Evolutionary conservation across 1,140 invertebrate species (phyloP).

Genomic region (Dendrolimus punctatus): DNA sequence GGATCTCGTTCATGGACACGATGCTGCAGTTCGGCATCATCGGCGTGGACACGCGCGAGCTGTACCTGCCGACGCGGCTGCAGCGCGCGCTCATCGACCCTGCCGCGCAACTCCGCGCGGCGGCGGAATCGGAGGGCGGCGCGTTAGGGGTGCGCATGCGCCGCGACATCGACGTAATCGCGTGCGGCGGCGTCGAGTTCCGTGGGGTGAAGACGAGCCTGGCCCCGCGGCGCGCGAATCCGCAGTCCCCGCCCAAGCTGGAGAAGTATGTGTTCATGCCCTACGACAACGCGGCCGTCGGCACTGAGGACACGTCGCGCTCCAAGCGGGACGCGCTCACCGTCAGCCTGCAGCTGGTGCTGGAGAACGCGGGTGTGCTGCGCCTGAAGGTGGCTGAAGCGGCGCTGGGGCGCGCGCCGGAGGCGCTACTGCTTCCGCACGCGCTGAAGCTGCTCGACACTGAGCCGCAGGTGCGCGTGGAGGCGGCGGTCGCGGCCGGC

Average conservation of each 20-base stretch:
- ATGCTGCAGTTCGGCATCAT: constrained; percentile 94
- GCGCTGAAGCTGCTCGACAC: constrained; percentile 75
- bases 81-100: constrained; percentile 89
- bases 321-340: constrained; percentile 76
- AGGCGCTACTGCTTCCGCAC: constrained; percentile 74
- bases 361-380: constrained; percentile 83
- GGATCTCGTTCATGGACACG: constrained; percentile 95
- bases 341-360: constrained; percentile 78
- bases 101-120: constrained; percentile 73
- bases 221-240: constrained; percentile 85
- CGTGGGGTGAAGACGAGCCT: constrained; percentile 92
- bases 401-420: constrained; percentile 74
- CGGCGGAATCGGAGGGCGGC: constrained; percentile 51
- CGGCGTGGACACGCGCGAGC: constrained; percentile 79
- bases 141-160: constrained; percentile 81
- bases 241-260: constrained; percentile 82
- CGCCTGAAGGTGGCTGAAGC: constrained; percentile 88
- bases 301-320: constrained; percentile 75
- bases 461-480: constrained; percentile 78
- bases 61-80: constrained; percentile 92
- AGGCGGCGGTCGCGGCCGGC: constrained; percentile 71
- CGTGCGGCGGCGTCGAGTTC: constrained; percentile 90
- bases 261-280: constrained; percentile 90
- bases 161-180: constrained; percentile 82
- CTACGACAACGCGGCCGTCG: constrained; percentile 74